Evolutionary conservation across 2,888 invertebrate genomes (phyloP).

Genomic region (Hofmannophila pseudospretella): DNA sequence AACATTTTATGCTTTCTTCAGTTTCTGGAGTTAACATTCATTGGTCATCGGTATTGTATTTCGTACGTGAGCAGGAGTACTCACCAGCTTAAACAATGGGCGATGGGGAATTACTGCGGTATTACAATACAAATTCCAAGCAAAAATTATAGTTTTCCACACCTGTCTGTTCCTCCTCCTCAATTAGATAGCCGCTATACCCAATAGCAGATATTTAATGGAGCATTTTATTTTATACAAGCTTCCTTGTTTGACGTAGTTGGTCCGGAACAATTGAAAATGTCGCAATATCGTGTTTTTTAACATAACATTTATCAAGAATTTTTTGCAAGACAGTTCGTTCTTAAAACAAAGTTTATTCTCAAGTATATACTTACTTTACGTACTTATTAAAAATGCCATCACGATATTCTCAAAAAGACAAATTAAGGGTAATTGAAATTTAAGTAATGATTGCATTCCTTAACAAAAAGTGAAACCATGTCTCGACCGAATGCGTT

Average conservation of each 20-base stretch:
- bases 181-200: slow-evolving; percentile 37
- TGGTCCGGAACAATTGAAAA: too few relatives aligned
- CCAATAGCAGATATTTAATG: slow-evolving; percentile 24
- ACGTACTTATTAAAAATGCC: too few relatives aligned
- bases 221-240: background rate
- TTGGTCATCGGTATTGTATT: slow-evolving; percentile 27
- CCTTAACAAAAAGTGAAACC: too few relatives aligned
- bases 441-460: too few relatives aligned
- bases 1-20: background rate
- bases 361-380: too few relatives aligned
- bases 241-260: too few relatives aligned
- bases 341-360: too few relatives aligned
- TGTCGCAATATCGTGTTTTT: too few relatives aligned
- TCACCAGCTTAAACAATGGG: slow-evolving; percentile 50
- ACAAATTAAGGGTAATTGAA: too few relatives aligned
- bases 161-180: slow-evolving; percentile 36
- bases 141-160: slow-evolving; percentile 61
- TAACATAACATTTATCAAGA: too few relatives aligned
- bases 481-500: slow-evolving; percentile 13
- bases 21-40: slow-evolving; percentile 17
- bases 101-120: slow-evolving; percentile 40
- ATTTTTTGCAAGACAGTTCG: too few relatives aligned
- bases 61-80: slow-evolving; percentile 37
- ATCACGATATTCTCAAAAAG: too few relatives aligned
- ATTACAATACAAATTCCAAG: slow-evolving; percentile 60